phyloP scores from a whole-genome alignment of 1,140 invertebrate genomes.

The Araneus ventricosus region DNA sequence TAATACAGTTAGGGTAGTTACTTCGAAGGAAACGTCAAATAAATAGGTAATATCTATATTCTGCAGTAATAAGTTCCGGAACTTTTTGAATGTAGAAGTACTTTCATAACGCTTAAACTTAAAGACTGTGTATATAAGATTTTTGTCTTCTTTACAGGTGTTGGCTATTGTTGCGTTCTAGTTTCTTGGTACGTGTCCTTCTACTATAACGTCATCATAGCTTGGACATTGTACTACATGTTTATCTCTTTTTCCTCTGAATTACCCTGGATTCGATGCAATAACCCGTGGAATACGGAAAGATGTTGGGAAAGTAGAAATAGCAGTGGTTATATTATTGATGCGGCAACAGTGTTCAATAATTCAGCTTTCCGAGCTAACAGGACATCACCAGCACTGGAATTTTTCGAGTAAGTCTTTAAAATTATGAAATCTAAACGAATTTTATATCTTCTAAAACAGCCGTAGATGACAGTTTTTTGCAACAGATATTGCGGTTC shows the following conservation, averaged over 20 bases:
- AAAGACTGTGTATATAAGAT: too few species aligned
- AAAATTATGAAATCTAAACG: not conserved
- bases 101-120: too few species aligned
- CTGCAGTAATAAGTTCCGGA: too few species aligned
- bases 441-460: too few species aligned
- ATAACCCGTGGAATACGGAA: constrained; percentile 81
- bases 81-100: too few species aligned
- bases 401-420: constrained; percentile 80
- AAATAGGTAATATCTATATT: too few species aligned
- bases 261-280: constrained; percentile 82
- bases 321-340: constrained; percentile 58
- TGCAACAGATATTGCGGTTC: too few species aligned
- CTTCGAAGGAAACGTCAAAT: too few species aligned
- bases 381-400: constrained; percentile 79
- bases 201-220: constrained; percentile 83
- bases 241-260: constrained; percentile 80
- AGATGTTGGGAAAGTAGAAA: constrained; percentile 78
- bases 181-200: constrained; percentile 83
- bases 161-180: constrained; percentile 83
- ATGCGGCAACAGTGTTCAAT: constrained; percentile 33
- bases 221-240: constrained; percentile 82
- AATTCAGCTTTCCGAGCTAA: constrained; percentile 66
- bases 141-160: constrained; percentile 79
- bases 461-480: too few species aligned
- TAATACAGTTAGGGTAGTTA: too few species aligned